Percentiles rank a stretch among this genome's conserved stretches.
These are phyloP conservation scores for Brachyhypopomus occidentalis DNA, from an alignment of 2,113 vertebrate species.

Conservation along the genomic window DNA sequence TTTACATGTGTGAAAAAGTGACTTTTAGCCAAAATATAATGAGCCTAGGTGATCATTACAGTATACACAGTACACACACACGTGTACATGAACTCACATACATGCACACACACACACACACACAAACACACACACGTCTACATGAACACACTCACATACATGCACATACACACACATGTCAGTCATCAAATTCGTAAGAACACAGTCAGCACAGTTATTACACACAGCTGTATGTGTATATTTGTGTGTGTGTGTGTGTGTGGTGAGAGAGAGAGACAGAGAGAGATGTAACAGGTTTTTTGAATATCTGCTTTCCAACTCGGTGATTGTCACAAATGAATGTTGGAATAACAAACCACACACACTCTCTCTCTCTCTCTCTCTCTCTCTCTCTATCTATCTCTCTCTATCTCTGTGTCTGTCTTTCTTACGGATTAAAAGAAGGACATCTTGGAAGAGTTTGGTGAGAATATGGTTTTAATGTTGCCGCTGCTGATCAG, in stretches of 20 bases:
- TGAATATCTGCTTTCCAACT: background rate
- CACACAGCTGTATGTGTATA: background rate
- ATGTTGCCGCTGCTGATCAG: background rate
- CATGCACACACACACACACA: background rate
- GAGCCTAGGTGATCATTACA: constrained; percentile 1
- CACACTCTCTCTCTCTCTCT: constrained; percentile 16
- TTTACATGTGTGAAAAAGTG: background rate
- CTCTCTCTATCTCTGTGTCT: background rate
- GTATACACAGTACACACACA: background rate
- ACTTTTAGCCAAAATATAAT: background rate
- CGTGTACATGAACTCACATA: background rate
- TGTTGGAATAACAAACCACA: background rate
- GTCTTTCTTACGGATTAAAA: background rate
- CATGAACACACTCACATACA: background rate
- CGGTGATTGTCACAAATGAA: constrained; percentile 1
- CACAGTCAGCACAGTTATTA: constrained; percentile 8
- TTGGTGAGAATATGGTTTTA: background rate
- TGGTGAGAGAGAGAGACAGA: background rate
- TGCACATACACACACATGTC: constrained; percentile 3
- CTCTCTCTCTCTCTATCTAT: background rate
- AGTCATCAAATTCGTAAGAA: background rate
- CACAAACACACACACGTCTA: background rate
- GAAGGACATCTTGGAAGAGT: background rate
- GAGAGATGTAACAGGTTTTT: constrained; percentile 4
- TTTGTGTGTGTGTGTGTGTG: background rate